Conservation (phyloP, 2,888 invertebrate species). For the Anorthoa munda region DNA sequence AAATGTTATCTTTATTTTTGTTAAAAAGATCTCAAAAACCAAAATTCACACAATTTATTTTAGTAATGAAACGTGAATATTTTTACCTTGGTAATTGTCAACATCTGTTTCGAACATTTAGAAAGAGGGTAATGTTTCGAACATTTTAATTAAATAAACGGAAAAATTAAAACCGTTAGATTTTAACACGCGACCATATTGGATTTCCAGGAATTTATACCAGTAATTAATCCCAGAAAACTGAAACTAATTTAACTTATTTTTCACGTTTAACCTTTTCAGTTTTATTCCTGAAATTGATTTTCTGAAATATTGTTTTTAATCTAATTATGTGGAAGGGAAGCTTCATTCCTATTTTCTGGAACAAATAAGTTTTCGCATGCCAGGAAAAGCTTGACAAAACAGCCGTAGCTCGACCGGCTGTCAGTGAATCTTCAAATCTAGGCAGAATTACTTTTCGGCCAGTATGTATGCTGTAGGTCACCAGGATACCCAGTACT, state of each 20-base stretch:
- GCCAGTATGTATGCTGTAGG: too few relatives aligned
- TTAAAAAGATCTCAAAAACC: not conserved
- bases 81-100: not conserved
- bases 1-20: not conserved
- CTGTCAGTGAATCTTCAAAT: too few relatives aligned
- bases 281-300: not conserved
- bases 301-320: not conserved
- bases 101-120: conserved; percentile 32
- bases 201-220: not conserved
- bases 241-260: not conserved
- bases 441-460: too few relatives aligned
- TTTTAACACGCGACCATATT: not conserved
- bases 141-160: conserved; percentile 8
- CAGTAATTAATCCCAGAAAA: not conserved
- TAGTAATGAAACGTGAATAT: not conserved
- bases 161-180: conserved; percentile 10
- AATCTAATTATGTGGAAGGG: not conserved
- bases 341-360: not conserved
- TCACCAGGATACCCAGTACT: too few relatives aligned
- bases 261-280: not conserved
- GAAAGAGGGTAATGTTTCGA: too few relatives aligned
- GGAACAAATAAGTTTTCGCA: not conserved
- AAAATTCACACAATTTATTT: not conserved
- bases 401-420: too few relatives aligned
- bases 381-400: too few relatives aligned